A percentile compares a stretch with the other conserved stretches of the same genome.
Conservation (phyloP, 2,888 invertebrate genomes). For the Macaria liturata region DNA sequence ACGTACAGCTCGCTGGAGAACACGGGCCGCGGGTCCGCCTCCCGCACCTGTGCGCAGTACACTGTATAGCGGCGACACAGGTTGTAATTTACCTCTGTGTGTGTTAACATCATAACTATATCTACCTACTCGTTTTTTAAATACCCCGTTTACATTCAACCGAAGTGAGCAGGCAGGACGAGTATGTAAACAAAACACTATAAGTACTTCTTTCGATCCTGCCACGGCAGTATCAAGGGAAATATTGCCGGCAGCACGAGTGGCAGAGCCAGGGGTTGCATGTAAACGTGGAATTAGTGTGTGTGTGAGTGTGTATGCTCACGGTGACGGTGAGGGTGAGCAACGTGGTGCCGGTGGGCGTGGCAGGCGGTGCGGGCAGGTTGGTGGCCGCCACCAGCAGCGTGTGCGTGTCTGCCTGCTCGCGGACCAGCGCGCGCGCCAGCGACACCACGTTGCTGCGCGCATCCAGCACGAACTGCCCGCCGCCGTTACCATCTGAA, state of each 20-base stretch:
- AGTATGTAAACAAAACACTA: no score
- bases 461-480: conserved; percentile 61
- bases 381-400: conserved; percentile 80
- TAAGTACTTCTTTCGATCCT: no score
- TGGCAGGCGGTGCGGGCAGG: conserved; percentile 44
- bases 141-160: no score
- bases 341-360: conserved; percentile 43
- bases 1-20: conserved; percentile 76
- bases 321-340: conserved; percentile 75
- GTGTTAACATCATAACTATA: no score
- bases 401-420: conserved; percentile 53
- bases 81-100: no score
- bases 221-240: no score
- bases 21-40: conserved; percentile 84
- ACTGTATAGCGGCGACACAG: no score
- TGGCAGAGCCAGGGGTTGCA: no score
- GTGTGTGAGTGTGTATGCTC: conserved; percentile 16
- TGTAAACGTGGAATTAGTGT: no score
- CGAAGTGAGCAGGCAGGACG: no score
- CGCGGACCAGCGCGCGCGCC: conserved; percentile 68
- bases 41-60: conserved; percentile 72
- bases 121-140: no score
- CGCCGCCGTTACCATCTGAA: conserved; percentile 61
- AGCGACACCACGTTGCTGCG: conserved; percentile 60
- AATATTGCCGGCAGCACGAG: no score